Evolutionary conservation across 2,797 vertebrate species (phyloP), one percentile per base, ranked within the genome.

Genomic region (Hoplostethus atlanticus): DNA sequence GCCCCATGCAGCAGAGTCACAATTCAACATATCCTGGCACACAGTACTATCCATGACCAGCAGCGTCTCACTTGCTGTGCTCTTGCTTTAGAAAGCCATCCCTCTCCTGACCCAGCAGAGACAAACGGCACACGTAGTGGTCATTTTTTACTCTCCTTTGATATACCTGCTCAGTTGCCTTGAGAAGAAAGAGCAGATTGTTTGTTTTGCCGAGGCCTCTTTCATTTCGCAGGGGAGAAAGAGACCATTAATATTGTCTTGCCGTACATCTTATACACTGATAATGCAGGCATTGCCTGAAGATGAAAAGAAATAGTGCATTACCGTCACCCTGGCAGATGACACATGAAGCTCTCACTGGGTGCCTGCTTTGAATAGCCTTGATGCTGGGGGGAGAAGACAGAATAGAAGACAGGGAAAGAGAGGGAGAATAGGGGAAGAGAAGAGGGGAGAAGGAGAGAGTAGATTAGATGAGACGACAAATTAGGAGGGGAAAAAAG

Each of bases 221-320:
- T 94, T 94, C 88, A 91, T 94, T 94, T 93, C 56, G 61, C 83
- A 81, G 69, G 8, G 73, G 81, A 83, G 86, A 88, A 88, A 85
- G 82, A 85, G 64, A 84, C 90, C 93, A 94, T 94, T 94, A 94
- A 93, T 94, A 93, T 92, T 90, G 88, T 92, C 92, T 92, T 86
- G 85, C 91, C 91, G 88, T 90, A 92, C 89, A 88, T 94, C 90
- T 93, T 90, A 94, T 84, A 92, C 87, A 86, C 87, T 86, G 92
- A 94, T 94, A 94, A 94, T 94, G 92, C 90, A 90, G 91, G 89
- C 93, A 89, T 92, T 87, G 92, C 92, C 93, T 79, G 87, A 84
- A 93, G 93, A 95, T 94, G 92, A 93, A 94, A 93, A 93, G 90
- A 92, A 92, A 89, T 89, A 87, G 87, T 92, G 87, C 93, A 93